Percentiles rank a stretch among this genome's conserved stretches.
Evolutionary conservation across 1,140 invertebrate genomes (phyloP).

Genomic region (Dendroctonus valens): DNA sequence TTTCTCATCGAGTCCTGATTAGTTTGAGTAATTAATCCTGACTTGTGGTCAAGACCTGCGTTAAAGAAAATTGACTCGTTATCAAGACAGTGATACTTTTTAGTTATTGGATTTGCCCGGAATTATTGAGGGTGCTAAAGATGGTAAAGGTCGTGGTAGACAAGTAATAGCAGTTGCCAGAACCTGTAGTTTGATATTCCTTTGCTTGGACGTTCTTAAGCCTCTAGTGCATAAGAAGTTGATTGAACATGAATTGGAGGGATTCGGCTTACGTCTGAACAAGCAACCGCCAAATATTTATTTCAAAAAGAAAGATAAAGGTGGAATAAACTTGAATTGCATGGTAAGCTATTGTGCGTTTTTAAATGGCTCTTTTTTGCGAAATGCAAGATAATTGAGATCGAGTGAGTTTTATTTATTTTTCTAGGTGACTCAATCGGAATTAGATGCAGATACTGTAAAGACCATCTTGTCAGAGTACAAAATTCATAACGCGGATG

Average conservation of each 20-base stretch:
- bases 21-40: no score
- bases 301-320: slow-evolving; percentile 97
- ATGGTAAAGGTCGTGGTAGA: slow-evolving; percentile 95
- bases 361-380: slow-evolving; percentile 11
- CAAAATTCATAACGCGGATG: slow-evolving; percentile 98
- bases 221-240: slow-evolving; percentile 94
- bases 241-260: slow-evolving; percentile 98
- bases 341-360: slow-evolving; percentile 60
- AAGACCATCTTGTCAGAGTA: slow-evolving; percentile 97
- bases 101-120: slow-evolving; percentile 94
- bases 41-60: no score
- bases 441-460: slow-evolving; percentile 93
- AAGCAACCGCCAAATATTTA: slow-evolving; percentile 96
- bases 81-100: slow-evolving; percentile 4
- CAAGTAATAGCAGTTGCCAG: slow-evolving; percentile 99
- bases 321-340: slow-evolving; percentile 87
- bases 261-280: slow-evolving; percentile 95
- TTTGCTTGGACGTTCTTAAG: slow-evolving; percentile 97
- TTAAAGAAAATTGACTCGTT: no score
- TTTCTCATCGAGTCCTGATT: no score
- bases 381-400: no score
- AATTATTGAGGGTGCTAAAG: slow-evolving; percentile 99
- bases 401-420: background rate
- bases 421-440: slow-evolving; percentile 79
- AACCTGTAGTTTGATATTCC: slow-evolving; percentile 97